Evolutionary conservation across 2,888 invertebrate species (phyloP).

Genomic region (Ornithoptera priamus): DNA sequence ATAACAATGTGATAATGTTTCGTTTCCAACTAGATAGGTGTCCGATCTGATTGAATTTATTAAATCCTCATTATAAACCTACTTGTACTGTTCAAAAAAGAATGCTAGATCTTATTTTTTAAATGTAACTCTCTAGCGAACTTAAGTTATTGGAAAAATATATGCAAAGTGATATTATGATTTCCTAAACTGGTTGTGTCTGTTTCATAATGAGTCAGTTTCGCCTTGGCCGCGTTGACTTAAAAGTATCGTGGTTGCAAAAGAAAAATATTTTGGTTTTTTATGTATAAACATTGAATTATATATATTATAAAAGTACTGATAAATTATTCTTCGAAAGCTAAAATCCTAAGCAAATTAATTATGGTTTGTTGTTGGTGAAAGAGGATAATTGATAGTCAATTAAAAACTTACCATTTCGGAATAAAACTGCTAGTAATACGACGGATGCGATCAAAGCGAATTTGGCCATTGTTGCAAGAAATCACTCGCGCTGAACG

Average conservation of each 20-base stretch:
- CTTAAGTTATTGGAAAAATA: constrained; percentile 8
- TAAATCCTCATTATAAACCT: background rate
- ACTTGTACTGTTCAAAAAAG: background rate
- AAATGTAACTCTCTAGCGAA: constrained; percentile 2
- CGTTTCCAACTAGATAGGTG: too few species aligned
- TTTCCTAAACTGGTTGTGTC: constrained; percentile 44
- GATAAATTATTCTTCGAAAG: background rate
- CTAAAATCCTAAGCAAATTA: background rate
- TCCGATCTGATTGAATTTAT: too few species aligned
- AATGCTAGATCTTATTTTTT: background rate
- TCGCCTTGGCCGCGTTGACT: constrained; percentile 34
- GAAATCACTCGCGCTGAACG: constrained; percentile 43
- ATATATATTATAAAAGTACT: background rate
- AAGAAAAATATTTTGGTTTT: background rate
- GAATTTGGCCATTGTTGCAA: constrained; percentile 62
- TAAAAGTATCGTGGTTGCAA: constrained; percentile 18
- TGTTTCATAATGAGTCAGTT: constrained; percentile 38
- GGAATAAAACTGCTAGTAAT: constrained; percentile 62
- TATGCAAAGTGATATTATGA: constrained; percentile 32
- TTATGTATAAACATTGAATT: background rate
- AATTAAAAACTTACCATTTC: constrained; percentile 56
- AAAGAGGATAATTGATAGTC: background rate
- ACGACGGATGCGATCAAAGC: constrained; percentile 63
- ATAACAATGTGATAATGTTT: too few species aligned
- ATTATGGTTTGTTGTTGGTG: background rate